Evolutionary conservation across 2,888 invertebrate species (phyloP).

Genomic region (Metalampra italica): DNA sequence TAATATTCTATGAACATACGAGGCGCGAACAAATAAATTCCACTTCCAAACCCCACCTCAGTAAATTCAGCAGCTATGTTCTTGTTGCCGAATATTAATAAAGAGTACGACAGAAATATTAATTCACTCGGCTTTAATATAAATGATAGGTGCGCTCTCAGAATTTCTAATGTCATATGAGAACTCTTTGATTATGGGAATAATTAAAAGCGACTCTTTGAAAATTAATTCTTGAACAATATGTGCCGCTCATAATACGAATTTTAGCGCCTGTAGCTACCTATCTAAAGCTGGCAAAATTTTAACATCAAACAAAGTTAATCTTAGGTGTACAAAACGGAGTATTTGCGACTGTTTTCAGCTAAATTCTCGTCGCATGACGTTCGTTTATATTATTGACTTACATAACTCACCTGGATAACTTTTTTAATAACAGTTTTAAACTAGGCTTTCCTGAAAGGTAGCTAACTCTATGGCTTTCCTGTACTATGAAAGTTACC

Average conservation of each 20-base stretch:
- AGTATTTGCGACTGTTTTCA: too few relatives aligned
- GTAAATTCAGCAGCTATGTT: not conserved
- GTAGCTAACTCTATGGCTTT: too few relatives aligned
- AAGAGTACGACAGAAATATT: not conserved
- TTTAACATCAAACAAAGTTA: not conserved
- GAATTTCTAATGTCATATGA: not conserved
- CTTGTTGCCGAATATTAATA: not conserved
- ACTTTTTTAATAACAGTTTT: too few relatives aligned
- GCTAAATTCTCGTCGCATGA: too few relatives aligned
- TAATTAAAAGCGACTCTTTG: conserved; percentile 2
- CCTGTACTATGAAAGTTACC: too few relatives aligned
- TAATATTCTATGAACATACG: too few relatives aligned
- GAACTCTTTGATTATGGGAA: conserved; percentile 1
- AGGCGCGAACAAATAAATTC: too few relatives aligned
- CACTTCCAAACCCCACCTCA: too few relatives aligned
- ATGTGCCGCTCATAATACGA: not conserved
- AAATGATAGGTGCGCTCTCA: not conserved
- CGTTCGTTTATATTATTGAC: too few relatives aligned
- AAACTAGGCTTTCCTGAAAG: too few relatives aligned
- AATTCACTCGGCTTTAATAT: not conserved
- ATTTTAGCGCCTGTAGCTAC: not conserved
- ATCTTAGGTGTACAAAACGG: not conserved
- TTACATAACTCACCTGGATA: too few relatives aligned
- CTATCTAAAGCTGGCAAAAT: not conserved
- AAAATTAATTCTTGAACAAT: not conserved